Evolutionary conservation across 2,113 vertebrate species (phyloP).

Genomic region (Panurus biarmicus): DNA sequence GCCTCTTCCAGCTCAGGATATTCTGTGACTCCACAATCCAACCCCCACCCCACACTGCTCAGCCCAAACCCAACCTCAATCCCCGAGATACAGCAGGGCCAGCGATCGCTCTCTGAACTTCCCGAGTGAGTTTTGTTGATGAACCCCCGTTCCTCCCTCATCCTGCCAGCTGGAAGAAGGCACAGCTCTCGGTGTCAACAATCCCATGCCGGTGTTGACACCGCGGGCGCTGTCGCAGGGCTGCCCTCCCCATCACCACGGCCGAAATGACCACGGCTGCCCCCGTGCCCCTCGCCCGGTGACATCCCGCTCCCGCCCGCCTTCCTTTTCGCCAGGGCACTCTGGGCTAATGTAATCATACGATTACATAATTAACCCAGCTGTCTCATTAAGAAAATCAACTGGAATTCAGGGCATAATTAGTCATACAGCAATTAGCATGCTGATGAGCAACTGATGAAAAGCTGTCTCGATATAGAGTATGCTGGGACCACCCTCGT

Average conservation of each 20-base stretch:
- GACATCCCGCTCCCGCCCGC: conserved; percentile 62
- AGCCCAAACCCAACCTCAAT: neutral
- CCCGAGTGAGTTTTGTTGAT: neutral
- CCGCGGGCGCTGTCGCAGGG: neutral
- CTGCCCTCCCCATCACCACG: neutral
- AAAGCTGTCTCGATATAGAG: conserved; percentile 73
- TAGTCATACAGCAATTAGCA: conserved; percentile 89
- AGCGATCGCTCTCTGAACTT: rapidly evolving
- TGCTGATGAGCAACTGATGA: conserved; percentile 82
- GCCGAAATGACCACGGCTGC: neutral
- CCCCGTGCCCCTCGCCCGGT: neutral
- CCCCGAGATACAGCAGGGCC: rapidly evolving
- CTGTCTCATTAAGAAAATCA: conserved; percentile 92
- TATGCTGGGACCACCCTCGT: conserved; percentile 73
- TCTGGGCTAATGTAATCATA: conserved; percentile 86
- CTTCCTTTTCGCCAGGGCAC: conserved; percentile 71
- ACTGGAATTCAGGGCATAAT: conserved; percentile 90
- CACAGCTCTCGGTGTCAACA: neutral
- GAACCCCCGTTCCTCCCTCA: neutral
- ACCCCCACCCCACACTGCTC: neutral
- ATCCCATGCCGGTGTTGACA: neutral
- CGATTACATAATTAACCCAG: conserved; percentile 93
- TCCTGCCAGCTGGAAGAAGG: neutral
- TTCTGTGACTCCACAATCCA: too few species aligned
- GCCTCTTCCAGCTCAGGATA: neutral